These are phyloP conservation scores for Siphlonurus alternatus DNA, from an alignment of 2,888 invertebrate genomes.

Conservation along the genomic window DNA sequence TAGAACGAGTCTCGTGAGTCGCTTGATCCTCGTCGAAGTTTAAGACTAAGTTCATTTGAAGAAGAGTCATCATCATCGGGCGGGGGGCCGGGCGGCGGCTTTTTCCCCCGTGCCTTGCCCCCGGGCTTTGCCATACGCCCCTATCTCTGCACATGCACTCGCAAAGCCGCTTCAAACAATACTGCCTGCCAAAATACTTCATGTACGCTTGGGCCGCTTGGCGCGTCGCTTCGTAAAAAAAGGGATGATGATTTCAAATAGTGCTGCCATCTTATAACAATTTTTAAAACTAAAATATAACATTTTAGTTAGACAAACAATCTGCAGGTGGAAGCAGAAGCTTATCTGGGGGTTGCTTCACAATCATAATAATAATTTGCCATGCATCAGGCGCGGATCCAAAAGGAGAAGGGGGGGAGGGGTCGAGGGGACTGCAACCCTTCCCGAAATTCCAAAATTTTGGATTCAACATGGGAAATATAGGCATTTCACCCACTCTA, in stretches of 20 bases:
- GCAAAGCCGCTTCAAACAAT: neutral
- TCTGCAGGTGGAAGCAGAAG: neutral
- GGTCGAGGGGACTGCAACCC: too few relatives aligned
- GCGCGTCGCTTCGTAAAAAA: neutral
- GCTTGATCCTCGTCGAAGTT: slow-evolving; percentile 67
- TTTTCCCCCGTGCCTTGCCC: neutral
- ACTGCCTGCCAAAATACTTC: too few relatives aligned
- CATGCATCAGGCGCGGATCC: too few relatives aligned
- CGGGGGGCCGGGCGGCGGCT: neutral
- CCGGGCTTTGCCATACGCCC: neutral
- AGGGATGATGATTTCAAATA: neutral
- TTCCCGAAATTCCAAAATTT: too few relatives aligned
- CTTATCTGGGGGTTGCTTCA: too few relatives aligned
- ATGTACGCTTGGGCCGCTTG: neutral
- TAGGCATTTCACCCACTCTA: too few relatives aligned
- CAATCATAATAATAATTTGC: too few relatives aligned
- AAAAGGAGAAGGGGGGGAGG: too few relatives aligned
- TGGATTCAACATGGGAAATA: too few relatives aligned
- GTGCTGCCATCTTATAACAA: neutral
- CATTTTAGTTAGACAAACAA: neutral
- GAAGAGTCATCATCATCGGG: slow-evolving; percentile 45
- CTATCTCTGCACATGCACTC: neutral
- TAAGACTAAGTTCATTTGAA: slow-evolving; percentile 70
- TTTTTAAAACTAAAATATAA: neutral
- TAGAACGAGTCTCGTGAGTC: slow-evolving; percentile 79